Conservation (phyloP, 2,888 invertebrate species). For the Eueremaeus valkanovi region DNA sequence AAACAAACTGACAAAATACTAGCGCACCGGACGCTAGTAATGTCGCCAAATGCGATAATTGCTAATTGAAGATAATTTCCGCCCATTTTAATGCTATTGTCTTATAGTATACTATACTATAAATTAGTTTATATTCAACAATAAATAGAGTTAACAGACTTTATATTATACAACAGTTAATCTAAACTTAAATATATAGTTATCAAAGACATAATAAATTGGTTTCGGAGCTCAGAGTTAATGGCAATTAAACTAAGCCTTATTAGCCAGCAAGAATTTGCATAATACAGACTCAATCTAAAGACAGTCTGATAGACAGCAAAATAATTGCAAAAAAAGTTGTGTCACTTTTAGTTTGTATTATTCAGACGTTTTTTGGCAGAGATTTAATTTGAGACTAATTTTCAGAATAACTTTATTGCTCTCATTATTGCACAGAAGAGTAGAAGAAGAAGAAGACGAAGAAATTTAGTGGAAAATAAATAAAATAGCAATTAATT, state of each 20-base stretch:
- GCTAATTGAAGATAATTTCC: constrained; percentile 23
- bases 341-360: neutral
- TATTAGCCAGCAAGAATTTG: neutral
- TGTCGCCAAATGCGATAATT: neutral
- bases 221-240: neutral
- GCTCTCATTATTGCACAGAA: neutral
- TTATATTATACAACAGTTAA: no score
- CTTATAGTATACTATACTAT: neutral
- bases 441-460: no score
- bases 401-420: neutral
- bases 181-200: neutral
- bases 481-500: neutral
- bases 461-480: neutral
- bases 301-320: neutral
- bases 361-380: no score
- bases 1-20: neutral
- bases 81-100: constrained; percentile 13
- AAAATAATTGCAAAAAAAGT: constrained; percentile 9
- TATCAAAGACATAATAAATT: constrained; percentile 2
- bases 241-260: neutral
- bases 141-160: no score
- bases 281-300: no score
- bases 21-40: constrained; percentile 7
- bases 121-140: neutral
- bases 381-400: neutral